phyloP scores from a whole-genome alignment of 1,140 invertebrate genomes.

The Polyergus mexicanus region DNA sequence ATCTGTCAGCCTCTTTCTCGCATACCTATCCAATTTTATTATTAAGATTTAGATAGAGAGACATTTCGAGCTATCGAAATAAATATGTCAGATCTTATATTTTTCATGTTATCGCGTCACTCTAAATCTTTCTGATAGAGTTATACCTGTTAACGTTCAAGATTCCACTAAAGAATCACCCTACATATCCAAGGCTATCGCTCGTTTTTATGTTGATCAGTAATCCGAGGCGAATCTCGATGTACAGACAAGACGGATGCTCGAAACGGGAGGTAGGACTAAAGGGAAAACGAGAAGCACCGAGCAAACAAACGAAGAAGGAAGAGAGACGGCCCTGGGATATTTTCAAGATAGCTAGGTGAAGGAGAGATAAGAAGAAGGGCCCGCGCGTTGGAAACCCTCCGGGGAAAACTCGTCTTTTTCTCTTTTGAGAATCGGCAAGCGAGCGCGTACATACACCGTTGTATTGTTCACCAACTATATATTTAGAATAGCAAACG shows the following conservation, averaged over 20 bases:
- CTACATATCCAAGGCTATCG: slow-evolving; percentile 2
- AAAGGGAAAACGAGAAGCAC: background rate
- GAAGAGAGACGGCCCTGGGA: background rate
- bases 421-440: slow-evolving; percentile 45
- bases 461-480: slow-evolving; percentile 71
- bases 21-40: background rate
- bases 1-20: background rate
- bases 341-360: slow-evolving; percentile 44
- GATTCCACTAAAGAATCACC: background rate
- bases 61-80: background rate
- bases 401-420: slow-evolving; percentile 34
- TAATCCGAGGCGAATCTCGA: slow-evolving; percentile 16
- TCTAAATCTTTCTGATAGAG: background rate
- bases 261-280: background rate
- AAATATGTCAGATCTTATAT: background rate
- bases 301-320: background rate
- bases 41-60: background rate
- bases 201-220: background rate
- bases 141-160: background rate
- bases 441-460: background rate
- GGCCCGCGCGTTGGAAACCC: slow-evolving; percentile 8
- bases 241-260: background rate
- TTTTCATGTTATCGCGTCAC: background rate
- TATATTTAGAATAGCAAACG: slow-evolving; percentile 78
- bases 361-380: slow-evolving; percentile 45